Conservation (phyloP, 2,113 vertebrate species). For the Brienomyrus brachyistius region DNA sequence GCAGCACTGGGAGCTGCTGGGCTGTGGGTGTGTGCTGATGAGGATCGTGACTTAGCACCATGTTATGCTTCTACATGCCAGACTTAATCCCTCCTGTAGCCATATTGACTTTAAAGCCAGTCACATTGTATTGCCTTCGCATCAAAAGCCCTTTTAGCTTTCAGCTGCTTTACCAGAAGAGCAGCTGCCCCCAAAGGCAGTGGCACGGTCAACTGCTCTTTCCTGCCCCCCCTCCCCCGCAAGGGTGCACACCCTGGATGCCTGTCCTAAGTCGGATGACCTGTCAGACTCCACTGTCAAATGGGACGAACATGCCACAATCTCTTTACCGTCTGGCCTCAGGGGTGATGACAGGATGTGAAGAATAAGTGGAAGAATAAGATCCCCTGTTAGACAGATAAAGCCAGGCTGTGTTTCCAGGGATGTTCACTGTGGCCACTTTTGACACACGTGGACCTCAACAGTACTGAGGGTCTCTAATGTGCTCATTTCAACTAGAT, state of each 20-base stretch:
- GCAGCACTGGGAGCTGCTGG: neutral
- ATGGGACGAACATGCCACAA: neutral
- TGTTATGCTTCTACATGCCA: slow-evolving; percentile 7
- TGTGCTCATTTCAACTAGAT: neutral
- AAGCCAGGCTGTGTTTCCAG: neutral
- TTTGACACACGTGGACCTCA: neutral
- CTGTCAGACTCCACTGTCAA: neutral
- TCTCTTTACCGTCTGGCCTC: neutral
- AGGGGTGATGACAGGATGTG: neutral
- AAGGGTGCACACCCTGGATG: neutral
- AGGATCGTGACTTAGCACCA: neutral
- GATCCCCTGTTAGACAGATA: neutral
- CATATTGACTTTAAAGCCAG: neutral
- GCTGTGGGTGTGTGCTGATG: neutral
- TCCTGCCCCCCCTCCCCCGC: neutral
- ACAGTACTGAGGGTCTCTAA: neutral
- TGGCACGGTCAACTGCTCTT: neutral
- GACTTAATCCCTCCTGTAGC: slow-evolving; percentile 11
- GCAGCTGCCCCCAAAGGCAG: neutral
- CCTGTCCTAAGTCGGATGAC: neutral
- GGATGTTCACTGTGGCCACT: neutral
- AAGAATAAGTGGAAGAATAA: neutral
- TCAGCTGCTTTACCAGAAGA: neutral
- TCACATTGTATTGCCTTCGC: neutral
- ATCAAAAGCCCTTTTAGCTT: neutral